Conservation (phyloP, 2,113 vertebrate genomes). For the Hippolais icterina region DNA sequence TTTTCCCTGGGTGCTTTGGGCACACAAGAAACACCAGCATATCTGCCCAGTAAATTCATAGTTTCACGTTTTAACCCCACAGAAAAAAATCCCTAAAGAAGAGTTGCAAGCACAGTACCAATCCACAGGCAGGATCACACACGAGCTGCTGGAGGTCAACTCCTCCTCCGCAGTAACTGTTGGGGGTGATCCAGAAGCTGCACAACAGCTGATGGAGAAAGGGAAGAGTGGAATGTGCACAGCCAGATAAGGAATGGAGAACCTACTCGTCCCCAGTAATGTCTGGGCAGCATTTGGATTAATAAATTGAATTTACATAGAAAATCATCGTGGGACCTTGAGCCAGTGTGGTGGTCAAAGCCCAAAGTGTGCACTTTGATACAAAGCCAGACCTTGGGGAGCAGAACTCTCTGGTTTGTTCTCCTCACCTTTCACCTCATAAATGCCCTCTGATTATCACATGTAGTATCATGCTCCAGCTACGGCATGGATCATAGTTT, state of each 20-base stretch:
- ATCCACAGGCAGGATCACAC: background rate
- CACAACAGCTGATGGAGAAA: background rate
- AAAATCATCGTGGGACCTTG: background rate
- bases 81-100: background rate
- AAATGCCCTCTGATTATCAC: background rate
- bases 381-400: background rate
- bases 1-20: background rate
- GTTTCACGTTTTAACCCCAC: background rate
- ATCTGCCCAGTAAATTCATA: too few relatives aligned
- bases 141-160: background rate
- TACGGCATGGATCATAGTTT: background rate
- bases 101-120: background rate
- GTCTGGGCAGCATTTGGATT: background rate
- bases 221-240: background rate
- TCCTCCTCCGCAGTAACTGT: background rate
- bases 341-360: background rate
- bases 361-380: background rate
- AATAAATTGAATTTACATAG: background rate
- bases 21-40: fast-evolving
- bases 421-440: background rate
- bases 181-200: background rate
- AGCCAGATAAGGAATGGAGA: background rate
- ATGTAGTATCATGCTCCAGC: background rate
- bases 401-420: background rate
- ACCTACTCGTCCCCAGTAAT: background rate